phyloP scores from a whole-genome alignment of 2,888 invertebrate species.

The Rotaria sp. region DNA sequence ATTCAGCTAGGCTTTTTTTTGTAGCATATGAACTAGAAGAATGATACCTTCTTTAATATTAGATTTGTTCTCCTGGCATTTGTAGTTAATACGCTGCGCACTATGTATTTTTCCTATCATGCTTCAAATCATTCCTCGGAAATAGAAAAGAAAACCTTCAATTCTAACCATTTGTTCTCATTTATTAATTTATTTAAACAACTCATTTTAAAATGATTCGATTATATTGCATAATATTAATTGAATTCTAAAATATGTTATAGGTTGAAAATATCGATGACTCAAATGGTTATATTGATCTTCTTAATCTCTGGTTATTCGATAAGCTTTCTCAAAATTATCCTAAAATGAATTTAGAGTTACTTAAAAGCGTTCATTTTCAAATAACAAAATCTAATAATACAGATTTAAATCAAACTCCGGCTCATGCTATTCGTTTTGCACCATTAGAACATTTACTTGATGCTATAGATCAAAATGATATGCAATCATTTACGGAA shows the following conservation, averaged over 20 bases:
- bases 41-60: no score
- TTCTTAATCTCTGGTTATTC: not conserved
- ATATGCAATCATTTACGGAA: not conserved
- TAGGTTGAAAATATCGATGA: not conserved
- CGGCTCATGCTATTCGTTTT: not conserved
- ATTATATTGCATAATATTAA: no score
- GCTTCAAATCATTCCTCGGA: no score
- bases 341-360: constrained; percentile 19
- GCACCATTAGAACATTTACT: constrained; percentile 29
- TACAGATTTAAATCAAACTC: not conserved
- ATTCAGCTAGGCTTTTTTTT: no score
- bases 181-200: no score
- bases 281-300: not conserved
- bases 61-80: no score
- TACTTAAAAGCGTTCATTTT: constrained; percentile 25
- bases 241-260: not conserved
- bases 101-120: no score
- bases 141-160: no score
- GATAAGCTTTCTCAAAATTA: constrained; percentile 19
- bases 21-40: no score
- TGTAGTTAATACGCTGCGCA: no score
- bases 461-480: not conserved
- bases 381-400: not conserved
- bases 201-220: no score
- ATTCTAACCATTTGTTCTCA: no score